Conservation (phyloP, 2,888 invertebrate species). For the Amphiduros pacificus region DNA sequence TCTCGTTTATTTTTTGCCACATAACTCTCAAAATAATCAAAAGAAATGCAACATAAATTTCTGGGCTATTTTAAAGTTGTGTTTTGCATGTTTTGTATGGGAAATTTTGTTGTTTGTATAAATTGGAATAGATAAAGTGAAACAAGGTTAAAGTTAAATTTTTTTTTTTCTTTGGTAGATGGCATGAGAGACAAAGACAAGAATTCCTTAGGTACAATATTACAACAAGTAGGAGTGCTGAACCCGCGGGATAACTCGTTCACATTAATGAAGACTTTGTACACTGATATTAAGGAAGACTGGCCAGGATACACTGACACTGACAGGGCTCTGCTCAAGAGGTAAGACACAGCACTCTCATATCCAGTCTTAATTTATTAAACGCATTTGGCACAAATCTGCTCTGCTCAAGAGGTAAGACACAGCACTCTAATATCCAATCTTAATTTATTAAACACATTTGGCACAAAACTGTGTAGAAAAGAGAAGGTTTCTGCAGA, state of each 20-base stretch:
- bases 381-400: neutral
- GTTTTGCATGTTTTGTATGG: too few species aligned
- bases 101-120: too few species aligned
- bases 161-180: too few species aligned
- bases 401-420: neutral
- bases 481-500: too few species aligned
- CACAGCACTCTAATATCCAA: neutral
- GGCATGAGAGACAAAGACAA: conserved; percentile 84
- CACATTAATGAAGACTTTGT: conserved; percentile 81
- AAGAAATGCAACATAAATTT: too few species aligned
- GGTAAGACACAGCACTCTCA: conserved; percentile 61
- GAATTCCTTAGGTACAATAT: conserved; percentile 73
- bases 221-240: conserved; percentile 79
- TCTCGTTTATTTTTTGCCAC: too few species aligned
- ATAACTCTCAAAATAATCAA: too few species aligned
- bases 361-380: neutral
- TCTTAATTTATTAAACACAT: too few species aligned
- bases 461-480: too few species aligned
- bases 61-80: too few species aligned
- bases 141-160: too few species aligned
- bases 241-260: conserved; percentile 79
- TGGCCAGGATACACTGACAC: conserved; percentile 94
- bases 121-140: too few species aligned
- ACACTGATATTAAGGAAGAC: conserved; percentile 83
- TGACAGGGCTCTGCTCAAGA: conserved; percentile 82